Evolutionary conservation across 2,888 invertebrate genomes (phyloP), one percentile per base, ranked within the genome.

Genomic region (Dryobota labecula): DNA sequence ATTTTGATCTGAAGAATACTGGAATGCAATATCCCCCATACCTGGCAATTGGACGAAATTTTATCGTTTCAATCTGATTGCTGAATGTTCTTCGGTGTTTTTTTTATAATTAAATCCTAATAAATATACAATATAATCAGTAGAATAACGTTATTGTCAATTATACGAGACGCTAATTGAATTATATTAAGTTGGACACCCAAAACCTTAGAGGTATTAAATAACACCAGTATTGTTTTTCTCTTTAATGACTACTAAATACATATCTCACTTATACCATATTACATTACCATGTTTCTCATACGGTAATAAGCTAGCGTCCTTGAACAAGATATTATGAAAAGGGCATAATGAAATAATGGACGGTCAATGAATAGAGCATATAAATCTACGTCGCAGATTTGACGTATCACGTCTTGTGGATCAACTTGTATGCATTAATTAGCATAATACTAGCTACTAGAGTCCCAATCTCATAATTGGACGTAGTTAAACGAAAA

Each of bases 261-360:
- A n/a, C 0, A 41, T 56, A 45, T 56, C 18, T 47, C 9, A 27
- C 36, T 38, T 61, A 7, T 20, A 51, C 9, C 38, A 41, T 27
- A 61, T 36, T 60, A 41, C 24, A 45, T 56, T 65, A 53, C 36
- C 20, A 56, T 2, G 11, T 57, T 54, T 49, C 30, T 53, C 15
- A 45, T 27, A 54, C 27, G 15, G 43, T 41, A 70, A 56, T 54
- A 56, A 64, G 41, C 20, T 54, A 45, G 15, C n/a, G 18, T 33
- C 38, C 51, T 61, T 70, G 60, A 33, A 47, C 20, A 15, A 65
- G 54, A 67, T 54, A 60, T 73, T 54, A 60, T 73, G 33, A 69
- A 73, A 67, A 82, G 69, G 56, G 68, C 51, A 78, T 69, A 76
- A 38, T 67, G 30, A 81, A 65, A 71, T 68, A 73, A 61, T 66